Evolutionary conservation across 2,888 invertebrate genomes (phyloP).

Genomic region (Philereme transversata): DNA sequence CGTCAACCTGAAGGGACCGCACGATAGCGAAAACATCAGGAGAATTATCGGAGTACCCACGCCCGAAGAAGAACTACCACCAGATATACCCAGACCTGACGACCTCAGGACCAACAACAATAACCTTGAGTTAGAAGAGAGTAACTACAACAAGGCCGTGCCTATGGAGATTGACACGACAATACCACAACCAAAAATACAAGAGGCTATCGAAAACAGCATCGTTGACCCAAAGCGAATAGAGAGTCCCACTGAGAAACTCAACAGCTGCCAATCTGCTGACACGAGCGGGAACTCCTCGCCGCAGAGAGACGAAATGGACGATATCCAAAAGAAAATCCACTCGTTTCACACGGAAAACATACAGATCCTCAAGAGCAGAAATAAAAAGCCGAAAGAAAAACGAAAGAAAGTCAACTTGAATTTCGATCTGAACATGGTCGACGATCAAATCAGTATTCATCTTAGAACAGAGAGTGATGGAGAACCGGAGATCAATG

Average conservation of each 20-base stretch:
- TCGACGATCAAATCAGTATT: conserved; percentile 80
- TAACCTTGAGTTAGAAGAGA: conserved; percentile 66
- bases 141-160: conserved; percentile 68
- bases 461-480: conserved; percentile 72
- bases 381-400: conserved; percentile 84
- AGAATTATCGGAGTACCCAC: conserved; percentile 76
- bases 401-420: conserved; percentile 82
- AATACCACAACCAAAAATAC: conserved; percentile 68
- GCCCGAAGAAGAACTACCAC: conserved; percentile 68
- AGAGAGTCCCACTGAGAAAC: conserved; percentile 69
- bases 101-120: conserved; percentile 68
- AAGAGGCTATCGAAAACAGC: conserved; percentile 59
- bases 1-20: conserved; percentile 66
- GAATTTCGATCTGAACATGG: conserved; percentile 81
- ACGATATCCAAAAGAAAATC: conserved; percentile 85
- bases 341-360: conserved; percentile 86
- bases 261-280: conserved; percentile 69
- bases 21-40: conserved; percentile 71
- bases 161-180: conserved; percentile 78
- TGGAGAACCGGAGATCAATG: conserved; percentile 62
- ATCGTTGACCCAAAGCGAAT: conserved; percentile 58
- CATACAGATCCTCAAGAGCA: conserved; percentile 84
- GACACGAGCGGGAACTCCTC: conserved; percentile 80
- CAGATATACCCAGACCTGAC: conserved; percentile 59
- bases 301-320: conserved; percentile 82